A percentile compares a stretch with the other conserved stretches of the same genome.
These are phyloP conservation scores for Apodemia duryi DNA, from an alignment of 2,888 invertebrate species.

Conservation along the genomic window DNA sequence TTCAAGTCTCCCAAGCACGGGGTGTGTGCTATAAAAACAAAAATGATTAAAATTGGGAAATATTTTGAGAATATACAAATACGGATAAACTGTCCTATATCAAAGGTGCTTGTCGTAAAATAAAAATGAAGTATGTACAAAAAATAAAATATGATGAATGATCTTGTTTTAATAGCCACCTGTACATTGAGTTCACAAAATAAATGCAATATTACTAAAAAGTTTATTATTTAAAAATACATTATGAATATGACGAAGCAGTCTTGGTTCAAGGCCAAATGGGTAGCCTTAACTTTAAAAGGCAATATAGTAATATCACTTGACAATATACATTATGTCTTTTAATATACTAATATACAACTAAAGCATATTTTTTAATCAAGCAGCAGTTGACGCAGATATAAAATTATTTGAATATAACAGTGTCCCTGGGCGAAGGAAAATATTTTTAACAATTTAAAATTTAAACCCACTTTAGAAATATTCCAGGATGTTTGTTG, in stretches of 20 bases:
- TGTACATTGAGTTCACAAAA: conserved; percentile 15
- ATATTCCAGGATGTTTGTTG: no score
- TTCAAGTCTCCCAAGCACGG: no score
- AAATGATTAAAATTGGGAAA: no score
- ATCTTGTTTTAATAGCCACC: conserved; percentile 9
- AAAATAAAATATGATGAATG: conserved; percentile 9
- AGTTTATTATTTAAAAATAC: conserved; percentile 32
- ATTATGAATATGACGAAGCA: conserved; percentile 35
- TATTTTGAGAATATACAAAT: no score
- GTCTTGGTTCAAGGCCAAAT: conserved; percentile 43
- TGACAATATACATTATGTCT: conserved; percentile 21
- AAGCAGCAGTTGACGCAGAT: conserved; percentile 12
- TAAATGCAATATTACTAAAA: conserved; percentile 40
- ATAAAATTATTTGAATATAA: no score
- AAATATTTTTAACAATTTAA: no score
- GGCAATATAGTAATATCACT: conserved; percentile 33
- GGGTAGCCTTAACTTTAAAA: conserved; percentile 27
- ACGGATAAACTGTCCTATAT: not conserved
- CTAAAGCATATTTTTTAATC: conserved; percentile 7
- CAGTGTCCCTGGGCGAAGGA: no score
- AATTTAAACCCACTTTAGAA: no score
- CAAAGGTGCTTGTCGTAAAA: not conserved
- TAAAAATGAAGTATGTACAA: conserved; percentile 13
- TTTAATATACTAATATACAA: conserved; percentile 18
- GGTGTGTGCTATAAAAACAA: no score